Percentiles rank a stretch among this genome's conserved stretches.
phyloP scores from a whole-genome alignment of 2,113 vertebrate genomes.

The Dipodomys spectabilis region DNA sequence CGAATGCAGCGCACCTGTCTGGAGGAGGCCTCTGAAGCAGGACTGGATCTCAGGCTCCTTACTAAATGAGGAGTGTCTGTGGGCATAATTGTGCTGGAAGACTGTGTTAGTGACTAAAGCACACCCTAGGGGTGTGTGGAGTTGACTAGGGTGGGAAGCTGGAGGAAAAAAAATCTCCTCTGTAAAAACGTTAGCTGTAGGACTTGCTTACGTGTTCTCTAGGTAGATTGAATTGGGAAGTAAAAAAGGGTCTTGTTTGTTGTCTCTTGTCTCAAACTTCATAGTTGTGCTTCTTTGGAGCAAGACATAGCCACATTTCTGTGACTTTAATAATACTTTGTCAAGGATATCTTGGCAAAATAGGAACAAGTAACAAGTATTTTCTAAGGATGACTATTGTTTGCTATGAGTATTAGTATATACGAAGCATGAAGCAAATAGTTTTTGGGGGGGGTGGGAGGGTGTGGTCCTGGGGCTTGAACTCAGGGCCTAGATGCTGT shows the following conservation, averaged over 20 bases:
- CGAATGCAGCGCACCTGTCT: slow-evolving; percentile 68
- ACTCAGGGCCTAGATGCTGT: too few relatives aligned
- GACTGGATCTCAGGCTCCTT: neutral
- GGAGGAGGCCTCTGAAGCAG: slow-evolving; percentile 42
- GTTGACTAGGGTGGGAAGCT: neutral
- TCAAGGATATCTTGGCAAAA: slow-evolving; percentile 4
- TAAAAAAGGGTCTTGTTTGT: neutral
- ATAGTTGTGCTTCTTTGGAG: neutral
- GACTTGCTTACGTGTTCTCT: neutral
- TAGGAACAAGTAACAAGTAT: neutral
- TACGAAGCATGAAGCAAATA: neutral
- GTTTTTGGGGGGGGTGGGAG: too few relatives aligned
- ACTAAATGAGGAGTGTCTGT: neutral
- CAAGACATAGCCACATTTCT: slow-evolving; percentile 10
- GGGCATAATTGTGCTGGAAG: neutral
- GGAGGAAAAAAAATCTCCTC: neutral
- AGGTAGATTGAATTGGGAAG: neutral
- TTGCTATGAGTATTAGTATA: neutral
- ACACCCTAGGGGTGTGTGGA: neutral
- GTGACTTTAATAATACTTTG: slow-evolving; percentile 7
- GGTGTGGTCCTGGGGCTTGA: too few relatives aligned
- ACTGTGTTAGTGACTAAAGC: neutral
- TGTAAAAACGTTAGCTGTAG: neutral
- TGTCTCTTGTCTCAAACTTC: neutral
- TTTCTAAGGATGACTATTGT: slow-evolving; percentile 20